Base-by-base conservation (phyloP, 2,888 invertebrate genomes). In the Nudaria mundana region DNA sequence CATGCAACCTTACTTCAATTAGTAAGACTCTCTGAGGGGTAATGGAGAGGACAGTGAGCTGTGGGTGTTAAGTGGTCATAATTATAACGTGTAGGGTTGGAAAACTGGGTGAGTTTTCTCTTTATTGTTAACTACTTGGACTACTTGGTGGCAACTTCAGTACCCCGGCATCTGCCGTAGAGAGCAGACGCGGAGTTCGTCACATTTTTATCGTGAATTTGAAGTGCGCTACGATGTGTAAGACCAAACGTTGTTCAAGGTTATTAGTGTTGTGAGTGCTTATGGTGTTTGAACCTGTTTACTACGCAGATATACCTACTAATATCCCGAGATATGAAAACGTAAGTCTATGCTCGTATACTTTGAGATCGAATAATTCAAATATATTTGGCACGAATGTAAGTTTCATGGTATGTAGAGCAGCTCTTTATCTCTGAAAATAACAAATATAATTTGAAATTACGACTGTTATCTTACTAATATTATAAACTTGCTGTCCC, bases 141-240 rank as follows among this genome's bases (percentile, higher is more conserved):
- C 8, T 18, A 18, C 18, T 18, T 5, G 5, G 18, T 18, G 3
- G 5, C 18, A 33, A 33, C 23, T 82, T 84, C 33, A 84, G 84
- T 84, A 54, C 71, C 80, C 76, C 82, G 83, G 81, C 78, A 57
- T 70, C 52, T 48, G 82, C 77, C 79, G 84, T 49, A 49, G 71
- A 28, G 53, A 46, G 44, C 44, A 59, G 75, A 77, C 68, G 82
- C 65, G 59, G 57, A 5, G 11, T 33, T 8, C 24, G 33, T 33
- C 24, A 5, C 2, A 31, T 45, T 52, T 47, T 46, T 44, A 35
- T 47, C 61, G 62, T 55, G 63, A 47, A 41, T n/a, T n/a, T 68
- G 76, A 70, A 74, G 72, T 22, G 65, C 69, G 66, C 73, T 75
- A 75, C 83, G 82, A 83, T 81, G 81, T 71, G 66, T 56, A 66